These are phyloP conservation scores for Prosopocoilus inquinatus DNA, from an alignment of 2,888 invertebrate species.

Conservation along the genomic window DNA sequence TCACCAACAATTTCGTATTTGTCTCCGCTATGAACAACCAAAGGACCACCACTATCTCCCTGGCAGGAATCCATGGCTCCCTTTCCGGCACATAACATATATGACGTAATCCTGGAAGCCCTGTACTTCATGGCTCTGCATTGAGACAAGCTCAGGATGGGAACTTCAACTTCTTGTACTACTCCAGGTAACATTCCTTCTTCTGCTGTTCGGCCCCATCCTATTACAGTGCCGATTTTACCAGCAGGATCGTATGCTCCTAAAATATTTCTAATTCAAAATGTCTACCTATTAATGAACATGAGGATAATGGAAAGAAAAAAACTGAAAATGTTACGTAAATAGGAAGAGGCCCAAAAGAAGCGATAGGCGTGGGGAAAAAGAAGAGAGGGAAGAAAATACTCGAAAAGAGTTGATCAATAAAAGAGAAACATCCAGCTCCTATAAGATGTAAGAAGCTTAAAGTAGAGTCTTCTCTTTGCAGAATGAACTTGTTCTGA, in stretches of 20 bases:
- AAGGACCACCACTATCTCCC: conserved; percentile 84
- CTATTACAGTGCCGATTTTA: conserved; percentile 74
- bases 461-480: too few species aligned
- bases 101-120: conserved; percentile 75
- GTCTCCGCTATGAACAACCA: conserved; percentile 71
- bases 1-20: conserved; percentile 78
- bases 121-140: conserved; percentile 83
- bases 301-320: too few species aligned
- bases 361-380: too few species aligned
- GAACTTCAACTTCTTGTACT: conserved; percentile 82
- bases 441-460: too few species aligned
- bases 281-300: too few species aligned
- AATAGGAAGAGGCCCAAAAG: conserved; percentile 8
- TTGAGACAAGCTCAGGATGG: conserved; percentile 74
- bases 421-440: too few species aligned
- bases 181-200: conserved; percentile 76
- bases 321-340: too few species aligned
- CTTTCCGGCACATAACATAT: conserved; percentile 84
- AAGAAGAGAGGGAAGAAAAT: too few species aligned
- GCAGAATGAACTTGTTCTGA: too few species aligned
- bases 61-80: conserved; percentile 83
- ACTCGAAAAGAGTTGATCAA: too few species aligned
- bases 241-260: conserved; percentile 65
- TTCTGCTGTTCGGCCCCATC: conserved; percentile 83
- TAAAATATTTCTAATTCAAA: conserved; percentile 33